Evolutionary conservation across 2,888 invertebrate genomes (phyloP).

Genomic region (Macrophya alboannulata): DNA sequence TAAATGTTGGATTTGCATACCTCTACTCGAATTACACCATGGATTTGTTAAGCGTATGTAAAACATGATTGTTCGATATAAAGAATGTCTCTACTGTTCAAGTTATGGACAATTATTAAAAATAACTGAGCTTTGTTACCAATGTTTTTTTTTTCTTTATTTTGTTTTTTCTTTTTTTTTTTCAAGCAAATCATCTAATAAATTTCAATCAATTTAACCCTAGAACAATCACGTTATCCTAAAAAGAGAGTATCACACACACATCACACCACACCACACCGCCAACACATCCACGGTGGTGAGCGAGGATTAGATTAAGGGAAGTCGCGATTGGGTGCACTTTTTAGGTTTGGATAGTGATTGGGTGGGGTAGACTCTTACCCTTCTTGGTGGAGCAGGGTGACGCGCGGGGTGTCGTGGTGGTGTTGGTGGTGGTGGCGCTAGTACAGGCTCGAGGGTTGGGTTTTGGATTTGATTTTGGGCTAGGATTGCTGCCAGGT

Average conservation of each 20-base stretch:
- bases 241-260: constrained; percentile 65
- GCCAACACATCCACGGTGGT: constrained; percentile 80
- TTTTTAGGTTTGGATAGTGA: constrained; percentile 66
- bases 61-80: constrained; percentile 53
- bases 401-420: constrained; percentile 80
- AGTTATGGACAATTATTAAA: constrained; percentile 24
- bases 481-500: constrained; percentile 59
- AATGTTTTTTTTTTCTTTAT: not conserved
- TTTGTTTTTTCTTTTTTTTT: not conserved
- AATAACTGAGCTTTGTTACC: constrained; percentile 41
- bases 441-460: constrained; percentile 79
- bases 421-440: constrained; percentile 79
- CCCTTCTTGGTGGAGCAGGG: constrained; percentile 80
- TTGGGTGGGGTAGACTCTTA: constrained; percentile 80
- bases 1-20: constrained; percentile 32
- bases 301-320: constrained; percentile 74
- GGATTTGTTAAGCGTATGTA: constrained; percentile 52
- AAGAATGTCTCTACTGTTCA: not conserved
- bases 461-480: constrained; percentile 70
- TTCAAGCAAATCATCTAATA: constrained; percentile 10
- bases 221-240: constrained; percentile 70
- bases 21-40: constrained; percentile 45
- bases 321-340: constrained; percentile 68
- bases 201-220: constrained; percentile 38
- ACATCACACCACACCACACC: constrained; percentile 79